These are phyloP conservation scores for Sander lucioperca DNA, from an alignment of 2,113 vertebrate genomes.

Conservation along the genomic window DNA sequence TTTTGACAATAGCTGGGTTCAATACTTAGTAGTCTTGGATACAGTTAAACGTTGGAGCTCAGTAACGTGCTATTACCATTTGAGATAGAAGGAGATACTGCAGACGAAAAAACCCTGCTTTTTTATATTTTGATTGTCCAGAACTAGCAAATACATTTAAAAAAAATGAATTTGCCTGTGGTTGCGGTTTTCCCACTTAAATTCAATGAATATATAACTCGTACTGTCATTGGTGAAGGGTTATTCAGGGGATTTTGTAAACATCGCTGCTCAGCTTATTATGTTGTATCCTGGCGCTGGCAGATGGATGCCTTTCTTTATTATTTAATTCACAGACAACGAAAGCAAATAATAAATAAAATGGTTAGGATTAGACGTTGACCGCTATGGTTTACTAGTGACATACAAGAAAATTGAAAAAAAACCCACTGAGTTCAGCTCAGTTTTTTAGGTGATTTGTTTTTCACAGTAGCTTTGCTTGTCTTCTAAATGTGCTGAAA, in stretches of 20 bases:
- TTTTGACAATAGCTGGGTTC: conserved; percentile 60
- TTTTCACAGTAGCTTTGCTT: conserved; percentile 58
- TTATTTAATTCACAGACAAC: conserved; percentile 63
- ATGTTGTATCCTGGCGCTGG: conserved; percentile 62
- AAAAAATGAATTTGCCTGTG: conserved; percentile 68
- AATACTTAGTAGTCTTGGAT: conserved; percentile 64
- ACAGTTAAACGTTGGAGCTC: conserved; percentile 57
- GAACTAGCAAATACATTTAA: conserved; percentile 65
- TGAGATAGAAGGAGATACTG: conserved; percentile 53
- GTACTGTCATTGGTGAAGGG: conserved; percentile 65
- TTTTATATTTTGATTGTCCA: conserved; percentile 60
- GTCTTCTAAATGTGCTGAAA: conserved; percentile 60
- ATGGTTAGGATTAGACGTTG: conserved; percentile 54
- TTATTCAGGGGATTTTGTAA: conserved; percentile 79
- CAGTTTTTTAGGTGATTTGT: conserved; percentile 37
- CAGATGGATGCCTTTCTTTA: conserved; percentile 50
- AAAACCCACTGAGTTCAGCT: conserved; percentile 6
- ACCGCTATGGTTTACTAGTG: conserved; percentile 51
- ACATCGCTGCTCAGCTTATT: conserved; percentile 75
- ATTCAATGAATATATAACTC: conserved; percentile 76
- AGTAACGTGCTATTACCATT: conserved; percentile 62
- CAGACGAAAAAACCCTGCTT: conserved; percentile 30
- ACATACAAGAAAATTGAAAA: conserved; percentile 26
- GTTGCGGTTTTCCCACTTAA: conserved; percentile 64
- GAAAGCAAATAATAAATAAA: conserved; percentile 53